Conservation (phyloP, 2,113 vertebrate genomes). For the Zosterops hypoxanthus region DNA sequence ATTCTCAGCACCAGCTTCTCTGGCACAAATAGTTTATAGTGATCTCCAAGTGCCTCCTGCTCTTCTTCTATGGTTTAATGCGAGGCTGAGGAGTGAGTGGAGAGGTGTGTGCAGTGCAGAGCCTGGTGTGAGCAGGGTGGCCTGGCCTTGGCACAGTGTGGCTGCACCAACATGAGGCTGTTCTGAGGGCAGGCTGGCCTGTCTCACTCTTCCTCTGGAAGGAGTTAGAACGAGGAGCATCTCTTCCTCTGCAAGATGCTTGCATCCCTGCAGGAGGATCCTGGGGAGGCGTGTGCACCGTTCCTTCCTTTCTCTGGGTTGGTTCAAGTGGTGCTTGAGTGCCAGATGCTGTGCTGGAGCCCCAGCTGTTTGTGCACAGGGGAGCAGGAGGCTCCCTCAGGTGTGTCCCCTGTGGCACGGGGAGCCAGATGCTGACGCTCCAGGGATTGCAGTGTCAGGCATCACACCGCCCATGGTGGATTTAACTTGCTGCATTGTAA, state of each 20-base stretch:
- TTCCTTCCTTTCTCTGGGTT: not conserved
- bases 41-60: not conserved
- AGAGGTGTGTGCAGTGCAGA: not conserved
- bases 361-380: not conserved
- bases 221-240: not conserved
- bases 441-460: not conserved
- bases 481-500: slow-evolving; percentile 5
- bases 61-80: not conserved
- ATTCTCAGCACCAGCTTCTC: not conserved
- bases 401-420: not conserved
- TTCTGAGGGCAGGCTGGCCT: not conserved
- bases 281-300: fast-evolving
- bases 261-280: not conserved
- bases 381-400: not conserved
- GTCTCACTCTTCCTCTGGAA: not conserved
- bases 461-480: not conserved
- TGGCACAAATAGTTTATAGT: not conserved
- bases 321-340: not conserved
- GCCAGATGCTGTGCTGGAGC: not conserved
- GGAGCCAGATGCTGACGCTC: not conserved
- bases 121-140: not conserved
- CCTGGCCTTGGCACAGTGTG: not conserved
- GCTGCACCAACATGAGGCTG: not conserved
- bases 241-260: not conserved
- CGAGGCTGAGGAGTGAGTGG: not conserved